Evolutionary conservation across 2,113 vertebrate species (phyloP).

Genomic region (Pongo abelii): DNA sequence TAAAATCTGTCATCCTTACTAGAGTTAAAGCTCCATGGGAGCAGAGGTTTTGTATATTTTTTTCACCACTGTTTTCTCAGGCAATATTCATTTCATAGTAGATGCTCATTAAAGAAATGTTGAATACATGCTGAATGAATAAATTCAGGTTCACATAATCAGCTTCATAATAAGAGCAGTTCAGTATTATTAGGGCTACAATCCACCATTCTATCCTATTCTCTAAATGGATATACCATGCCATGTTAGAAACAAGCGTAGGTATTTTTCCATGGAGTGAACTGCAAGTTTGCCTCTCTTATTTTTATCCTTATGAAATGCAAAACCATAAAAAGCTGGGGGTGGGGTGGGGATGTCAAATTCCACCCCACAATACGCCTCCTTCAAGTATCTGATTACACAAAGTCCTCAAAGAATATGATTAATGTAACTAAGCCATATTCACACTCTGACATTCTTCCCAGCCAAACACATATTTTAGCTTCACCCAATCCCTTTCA

Average conservation of each 20-base stretch:
- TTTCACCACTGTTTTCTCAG: not conserved
- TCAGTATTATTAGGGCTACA: not conserved
- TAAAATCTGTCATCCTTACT: not conserved
- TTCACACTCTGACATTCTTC: conserved; percentile 83
- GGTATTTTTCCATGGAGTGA: not conserved
- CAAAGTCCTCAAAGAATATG: conserved; percentile 85
- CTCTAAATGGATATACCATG: too few species aligned
- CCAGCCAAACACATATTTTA: conserved; percentile 90
- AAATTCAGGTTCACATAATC: not conserved
- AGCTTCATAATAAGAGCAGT: not conserved
- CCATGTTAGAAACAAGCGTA: not conserved
- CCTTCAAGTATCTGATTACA: conserved; percentile 82
- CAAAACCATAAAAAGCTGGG: conserved; percentile 50
- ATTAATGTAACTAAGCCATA: conserved; percentile 89
- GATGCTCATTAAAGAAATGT: not conserved
- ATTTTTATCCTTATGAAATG: conserved; percentile 33
- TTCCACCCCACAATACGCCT: conserved; percentile 53
- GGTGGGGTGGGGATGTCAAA: conserved; percentile 42
- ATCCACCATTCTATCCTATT: not conserved
- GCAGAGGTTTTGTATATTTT: not conserved
- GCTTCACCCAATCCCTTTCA: conserved; percentile 84
- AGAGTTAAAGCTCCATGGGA: not conserved
- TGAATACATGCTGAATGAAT: not conserved
- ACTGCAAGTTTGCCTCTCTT: not conserved
- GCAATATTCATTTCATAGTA: not conserved